Percentiles rank a stretch among this genome's conserved stretches.
Conservation (phyloP, 2,888 invertebrate species). For the Agrotis segetum region DNA sequence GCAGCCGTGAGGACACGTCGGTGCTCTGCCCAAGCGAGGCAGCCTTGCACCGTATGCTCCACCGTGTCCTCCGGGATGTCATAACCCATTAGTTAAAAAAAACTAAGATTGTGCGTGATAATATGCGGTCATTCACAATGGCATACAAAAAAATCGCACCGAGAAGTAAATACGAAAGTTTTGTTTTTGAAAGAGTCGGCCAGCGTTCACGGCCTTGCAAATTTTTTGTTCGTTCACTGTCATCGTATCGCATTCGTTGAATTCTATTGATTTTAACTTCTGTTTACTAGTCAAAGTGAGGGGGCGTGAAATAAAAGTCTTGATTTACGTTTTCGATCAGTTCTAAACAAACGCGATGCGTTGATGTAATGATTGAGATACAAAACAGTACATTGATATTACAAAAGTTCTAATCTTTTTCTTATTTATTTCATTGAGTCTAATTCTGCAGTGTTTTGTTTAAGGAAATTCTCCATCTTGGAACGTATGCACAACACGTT, state of each 20-base stretch:
- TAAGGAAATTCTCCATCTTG: neutral
- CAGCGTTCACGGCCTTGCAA: slow-evolving; percentile 17
- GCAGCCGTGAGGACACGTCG: too few relatives aligned
- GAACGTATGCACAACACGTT: too few relatives aligned
- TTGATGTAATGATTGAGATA: slow-evolving; percentile 1
- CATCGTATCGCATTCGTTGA: slow-evolving; percentile 34
- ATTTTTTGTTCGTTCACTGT: slow-evolving; percentile 7
- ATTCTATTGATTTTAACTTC: slow-evolving; percentile 25
- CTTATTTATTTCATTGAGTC: neutral
- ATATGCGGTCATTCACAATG: too few relatives aligned
- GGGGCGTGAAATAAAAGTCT: slow-evolving; percentile 41
- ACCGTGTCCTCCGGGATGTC: too few relatives aligned
- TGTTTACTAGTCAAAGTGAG: slow-evolving; percentile 24
- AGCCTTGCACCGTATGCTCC: too few relatives aligned
- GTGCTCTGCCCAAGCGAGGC: too few relatives aligned
- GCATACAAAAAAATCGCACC: too few relatives aligned
- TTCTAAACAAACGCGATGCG: neutral
- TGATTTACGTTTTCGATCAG: slow-evolving; percentile 38
- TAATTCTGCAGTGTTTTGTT: neutral
- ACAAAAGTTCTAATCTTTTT: neutral
- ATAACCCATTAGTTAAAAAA: too few relatives aligned
- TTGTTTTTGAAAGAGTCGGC: too few relatives aligned
- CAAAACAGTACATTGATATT: slow-evolving; percentile 11
- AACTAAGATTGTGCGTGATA: too few relatives aligned
- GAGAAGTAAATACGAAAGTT: too few relatives aligned